These are phyloP conservation scores for Epizoanthus illoricatus DNA, from an alignment of 92 coral and sea anemone genomes.

Conservation along the genomic window DNA sequence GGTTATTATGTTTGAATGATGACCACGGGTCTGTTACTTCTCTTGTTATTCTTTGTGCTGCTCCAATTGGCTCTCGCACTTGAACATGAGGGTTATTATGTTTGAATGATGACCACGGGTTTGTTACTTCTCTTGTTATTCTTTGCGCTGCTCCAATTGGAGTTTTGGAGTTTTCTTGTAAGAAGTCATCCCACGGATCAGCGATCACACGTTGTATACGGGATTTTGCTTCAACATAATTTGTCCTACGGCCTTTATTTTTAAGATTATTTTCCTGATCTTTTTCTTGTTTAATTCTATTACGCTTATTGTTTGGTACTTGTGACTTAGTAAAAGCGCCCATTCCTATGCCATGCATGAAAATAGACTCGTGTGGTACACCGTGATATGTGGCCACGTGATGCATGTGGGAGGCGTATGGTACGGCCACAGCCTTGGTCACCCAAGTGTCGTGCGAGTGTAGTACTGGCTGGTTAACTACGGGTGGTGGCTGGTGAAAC, in stretches of 20 bases:
- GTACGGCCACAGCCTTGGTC: conserved; percentile 73
- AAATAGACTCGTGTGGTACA: conserved; percentile 82
- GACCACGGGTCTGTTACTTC: conserved; percentile 23
- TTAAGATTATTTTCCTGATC: background rate
- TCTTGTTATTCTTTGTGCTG: conserved; percentile 10
- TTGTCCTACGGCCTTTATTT: background rate
- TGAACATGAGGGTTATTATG: background rate
- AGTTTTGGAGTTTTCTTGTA: conserved; percentile 57
- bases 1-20: conserved; percentile 21
- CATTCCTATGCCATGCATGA: conserved; percentile 73
- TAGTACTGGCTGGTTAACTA: conserved; percentile 88
- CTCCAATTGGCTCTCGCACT: background rate
- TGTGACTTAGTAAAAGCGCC: conserved; percentile 80
- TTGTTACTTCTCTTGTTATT: conserved; percentile 14
- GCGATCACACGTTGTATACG: conserved; percentile 53
- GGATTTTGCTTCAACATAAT: conserved; percentile 31
- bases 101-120: conserved; percentile 19
- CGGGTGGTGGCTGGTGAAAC: conserved; percentile 98
- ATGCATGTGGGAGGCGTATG: conserved; percentile 66
- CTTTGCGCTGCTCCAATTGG: conserved; percentile 12
- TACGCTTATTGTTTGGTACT: conserved; percentile 57
- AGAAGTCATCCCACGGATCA: conserved; percentile 45
- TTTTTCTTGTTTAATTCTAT: conserved; percentile 11
- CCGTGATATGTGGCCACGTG: conserved; percentile 81
- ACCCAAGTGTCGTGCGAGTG: conserved; percentile 89